Evolutionary conservation across 2,888 invertebrate genomes (phyloP), one percentile per base, ranked within the genome.

Genomic region (Thymelicus sylvestris): DNA sequence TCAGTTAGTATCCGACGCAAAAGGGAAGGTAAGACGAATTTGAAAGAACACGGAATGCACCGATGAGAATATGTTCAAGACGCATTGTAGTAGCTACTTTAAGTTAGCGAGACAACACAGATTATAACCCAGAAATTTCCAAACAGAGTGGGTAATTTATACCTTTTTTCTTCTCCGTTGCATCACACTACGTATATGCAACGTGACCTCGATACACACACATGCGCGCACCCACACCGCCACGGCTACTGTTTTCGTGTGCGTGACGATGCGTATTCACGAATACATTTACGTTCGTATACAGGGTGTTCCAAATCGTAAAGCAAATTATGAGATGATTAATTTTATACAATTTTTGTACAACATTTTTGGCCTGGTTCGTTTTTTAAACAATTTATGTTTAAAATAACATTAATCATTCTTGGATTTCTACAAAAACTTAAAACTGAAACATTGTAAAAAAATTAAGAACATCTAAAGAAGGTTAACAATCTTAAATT

Each of bases 161-260:
- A 73, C 74, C 74, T 77, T 76, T 69, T 69, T 69, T 69, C 69
- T 72, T 72, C 69, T 75, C 65, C 75, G 66, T 88, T 88, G 87
- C 87, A 86, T 87, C 87, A 88, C 87, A 74, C 50, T 61, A 74
- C 77, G 73, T 75, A 70, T 65, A 65, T 70, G 70, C 87, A 87
- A 81, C 82, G 82, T 92, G 93, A 93, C 93, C 93, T 89, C 92
- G 88, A 86, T 92, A 87, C 85, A 77, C 86, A 83, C 87, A 87
- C 81, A 73, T 82, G 81, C 83, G 81, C 79, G 74, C 68, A 47
- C 60, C 44, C 75, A 74, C 73, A 72, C 73, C 57, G 24, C 0
- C 39, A 13, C 13, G 0, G 60, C 67, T 66, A 7, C 41, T 60
- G 67, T 72, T 62, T 60, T 61, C 69, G 68, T 78, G 85, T 83